Conservation (phyloP, 1,140 invertebrate genomes). For the Geopemphigus sp. region DNA sequence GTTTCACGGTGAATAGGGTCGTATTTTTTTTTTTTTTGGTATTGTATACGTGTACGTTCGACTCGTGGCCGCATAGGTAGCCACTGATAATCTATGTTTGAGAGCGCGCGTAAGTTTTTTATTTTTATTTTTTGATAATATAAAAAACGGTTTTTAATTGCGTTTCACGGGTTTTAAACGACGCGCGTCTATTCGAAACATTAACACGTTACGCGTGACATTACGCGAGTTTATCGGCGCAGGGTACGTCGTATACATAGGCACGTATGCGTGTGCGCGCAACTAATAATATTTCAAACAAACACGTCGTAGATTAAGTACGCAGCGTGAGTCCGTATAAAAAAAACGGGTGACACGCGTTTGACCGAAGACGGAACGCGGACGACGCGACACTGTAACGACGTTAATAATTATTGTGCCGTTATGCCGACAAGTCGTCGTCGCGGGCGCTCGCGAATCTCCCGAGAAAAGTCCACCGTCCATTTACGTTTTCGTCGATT, state of each 20-base stretch:
- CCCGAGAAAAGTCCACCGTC: no score
- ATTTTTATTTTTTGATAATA: conserved; percentile 6
- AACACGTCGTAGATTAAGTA: neutral
- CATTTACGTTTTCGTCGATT: no score
- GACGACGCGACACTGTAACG: no score
- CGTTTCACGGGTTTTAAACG: neutral
- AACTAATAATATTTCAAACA: neutral
- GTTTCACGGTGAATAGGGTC: conserved; percentile 27
- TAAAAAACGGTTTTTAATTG: conserved; percentile 20
- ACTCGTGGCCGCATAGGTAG: neutral
- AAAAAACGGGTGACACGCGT: no score
- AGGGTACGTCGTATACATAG: no score
- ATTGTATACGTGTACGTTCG: neutral
- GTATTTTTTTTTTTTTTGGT: neutral
- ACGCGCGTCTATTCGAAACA: neutral
- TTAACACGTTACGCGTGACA: no score
- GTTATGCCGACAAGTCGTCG: no score
- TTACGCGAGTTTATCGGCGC: neutral
- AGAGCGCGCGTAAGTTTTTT: neutral
- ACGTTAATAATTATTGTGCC: no score
- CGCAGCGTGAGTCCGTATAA: neutral
- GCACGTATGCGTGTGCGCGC: neutral
- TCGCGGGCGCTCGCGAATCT: no score
- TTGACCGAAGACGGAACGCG: no score
- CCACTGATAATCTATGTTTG: conserved; percentile 26